Percentiles rank a stretch among this genome's conserved stretches.
Conservation (phyloP, 1,140 invertebrate genomes). For the Potamilus streckersoni region DNA sequence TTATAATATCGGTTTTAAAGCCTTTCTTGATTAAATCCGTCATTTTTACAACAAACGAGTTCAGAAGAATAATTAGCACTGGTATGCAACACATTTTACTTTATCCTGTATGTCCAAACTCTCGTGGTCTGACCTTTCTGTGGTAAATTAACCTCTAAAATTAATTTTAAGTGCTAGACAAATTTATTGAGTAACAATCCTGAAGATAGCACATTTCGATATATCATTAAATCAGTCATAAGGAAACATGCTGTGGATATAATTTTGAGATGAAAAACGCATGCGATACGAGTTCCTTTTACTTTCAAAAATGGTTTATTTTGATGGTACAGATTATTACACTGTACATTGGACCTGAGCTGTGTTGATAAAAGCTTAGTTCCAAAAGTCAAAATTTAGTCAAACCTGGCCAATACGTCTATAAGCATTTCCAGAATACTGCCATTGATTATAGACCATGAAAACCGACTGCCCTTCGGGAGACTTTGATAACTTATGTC, state of each 20-base stretch:
- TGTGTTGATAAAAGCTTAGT: not conserved
- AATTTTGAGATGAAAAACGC: not conserved
- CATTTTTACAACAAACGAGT: too few relatives aligned
- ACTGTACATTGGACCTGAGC: conserved; percentile 5
- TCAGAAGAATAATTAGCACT: too few relatives aligned
- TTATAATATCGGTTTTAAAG: too few relatives aligned
- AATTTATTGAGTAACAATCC: too few relatives aligned
- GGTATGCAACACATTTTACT: too few relatives aligned
- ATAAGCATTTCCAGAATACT: conserved; percentile 49
- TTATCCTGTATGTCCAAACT: too few relatives aligned
- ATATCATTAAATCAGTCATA: too few relatives aligned
- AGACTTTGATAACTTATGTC: conserved; percentile 34
- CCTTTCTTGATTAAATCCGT: too few relatives aligned
- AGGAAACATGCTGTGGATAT: not conserved
- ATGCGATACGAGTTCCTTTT: not conserved
- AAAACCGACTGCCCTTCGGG: conserved; percentile 48
- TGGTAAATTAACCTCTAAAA: too few relatives aligned
- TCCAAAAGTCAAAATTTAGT: not conserved
- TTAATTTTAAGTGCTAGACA: too few relatives aligned
- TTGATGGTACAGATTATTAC: not conserved
- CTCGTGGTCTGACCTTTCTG: too few relatives aligned
- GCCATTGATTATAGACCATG: conserved; percentile 52
- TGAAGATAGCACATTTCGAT: too few relatives aligned
- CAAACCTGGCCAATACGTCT: conserved; percentile 50
- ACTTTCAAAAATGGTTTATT: not conserved